Percentiles rank a stretch among this genome's conserved stretches.
phyloP scores from a whole-genome alignment of 2,113 vertebrate species.

The Erythrocercus mccallii region DNA sequence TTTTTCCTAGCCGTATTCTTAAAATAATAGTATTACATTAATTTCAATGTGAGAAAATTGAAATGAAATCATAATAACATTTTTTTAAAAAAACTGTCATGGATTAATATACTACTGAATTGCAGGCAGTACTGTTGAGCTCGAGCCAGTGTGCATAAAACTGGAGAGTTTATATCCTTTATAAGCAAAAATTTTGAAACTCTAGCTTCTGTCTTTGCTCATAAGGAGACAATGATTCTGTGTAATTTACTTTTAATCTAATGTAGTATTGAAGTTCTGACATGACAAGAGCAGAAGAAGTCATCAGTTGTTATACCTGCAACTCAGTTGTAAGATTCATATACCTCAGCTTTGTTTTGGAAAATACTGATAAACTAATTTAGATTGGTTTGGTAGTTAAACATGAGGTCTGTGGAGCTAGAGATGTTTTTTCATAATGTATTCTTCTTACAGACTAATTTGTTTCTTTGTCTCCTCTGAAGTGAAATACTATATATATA shows the following conservation, averaged over 20 bases:
- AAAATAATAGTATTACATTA: background rate
- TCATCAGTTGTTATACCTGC: background rate
- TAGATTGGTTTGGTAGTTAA: background rate
- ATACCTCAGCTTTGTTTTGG: background rate
- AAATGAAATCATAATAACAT: background rate
- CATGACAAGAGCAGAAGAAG: background rate
- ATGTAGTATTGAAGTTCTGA: background rate
- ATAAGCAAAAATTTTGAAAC: background rate
- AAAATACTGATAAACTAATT: background rate
- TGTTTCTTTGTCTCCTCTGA: background rate
- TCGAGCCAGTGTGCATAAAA: background rate
- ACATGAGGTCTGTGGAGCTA: background rate
- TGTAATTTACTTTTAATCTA: background rate
- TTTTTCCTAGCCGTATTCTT: background rate
- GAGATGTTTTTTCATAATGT: background rate
- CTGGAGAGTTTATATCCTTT: background rate
- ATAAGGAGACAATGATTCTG: background rate
- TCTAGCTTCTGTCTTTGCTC: background rate
- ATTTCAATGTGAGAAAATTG: background rate
- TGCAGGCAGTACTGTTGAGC: background rate
- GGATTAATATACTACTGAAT: background rate
- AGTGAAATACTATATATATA: background rate
- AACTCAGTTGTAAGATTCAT: background rate
- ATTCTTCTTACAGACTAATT: background rate
- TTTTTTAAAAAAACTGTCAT: background rate